These are phyloP conservation scores for Myripristis murdjan DNA, from an alignment of 2,797 vertebrate species.

Conservation along the genomic window DNA sequence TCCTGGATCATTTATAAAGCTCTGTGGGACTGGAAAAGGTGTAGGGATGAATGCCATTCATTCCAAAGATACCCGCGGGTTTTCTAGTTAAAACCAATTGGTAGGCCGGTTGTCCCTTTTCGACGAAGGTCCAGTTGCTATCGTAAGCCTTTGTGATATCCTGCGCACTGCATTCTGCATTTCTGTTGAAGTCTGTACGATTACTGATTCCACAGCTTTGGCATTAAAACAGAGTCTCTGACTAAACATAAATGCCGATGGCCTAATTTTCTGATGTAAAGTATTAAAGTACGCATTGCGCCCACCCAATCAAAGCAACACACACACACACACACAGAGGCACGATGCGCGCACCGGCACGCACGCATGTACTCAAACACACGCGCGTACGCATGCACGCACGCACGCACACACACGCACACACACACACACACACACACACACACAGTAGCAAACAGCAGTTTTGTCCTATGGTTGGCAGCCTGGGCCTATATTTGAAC, in stretches of 20 bases:
- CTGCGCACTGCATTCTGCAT: neutral
- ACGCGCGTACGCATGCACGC: slow-evolving; percentile 19
- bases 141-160: slow-evolving; percentile 28
- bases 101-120: slow-evolving; percentile 38
- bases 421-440: slow-evolving; percentile 21
- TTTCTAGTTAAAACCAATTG: slow-evolving; percentile 7
- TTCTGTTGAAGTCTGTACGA: neutral
- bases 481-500: slow-evolving; percentile 39
- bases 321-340: slow-evolving; percentile 32
- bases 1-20: no score
- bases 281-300: slow-evolving; percentile 77
- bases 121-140: slow-evolving; percentile 43
- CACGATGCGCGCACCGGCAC: no score
- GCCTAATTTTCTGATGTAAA: slow-evolving; percentile 15
- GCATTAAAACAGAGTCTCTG: neutral
- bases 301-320: slow-evolving; percentile 53
- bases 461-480: slow-evolving; percentile 36
- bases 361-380: slow-evolving; percentile 16
- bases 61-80: neutral
- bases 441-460: slow-evolving; percentile 50
- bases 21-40: neutral
- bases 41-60: neutral
- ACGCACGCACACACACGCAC: slow-evolving; percentile 12
- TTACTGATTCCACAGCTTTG: neutral
- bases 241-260: neutral